Base-by-base conservation (phyloP, 2,113 vertebrate species). In the Mellivora capensis region DNA sequence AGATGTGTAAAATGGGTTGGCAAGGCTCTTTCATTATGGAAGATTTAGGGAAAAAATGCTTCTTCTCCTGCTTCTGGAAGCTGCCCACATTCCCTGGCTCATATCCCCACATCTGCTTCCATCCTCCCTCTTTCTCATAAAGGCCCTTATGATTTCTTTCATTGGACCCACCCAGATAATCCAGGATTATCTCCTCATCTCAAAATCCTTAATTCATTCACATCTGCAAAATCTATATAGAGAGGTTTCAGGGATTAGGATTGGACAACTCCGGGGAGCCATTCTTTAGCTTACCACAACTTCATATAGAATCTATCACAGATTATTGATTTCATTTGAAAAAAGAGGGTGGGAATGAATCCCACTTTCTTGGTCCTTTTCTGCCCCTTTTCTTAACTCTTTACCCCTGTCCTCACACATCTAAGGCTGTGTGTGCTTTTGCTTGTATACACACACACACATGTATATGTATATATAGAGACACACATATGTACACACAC, bases 41-140 rank as follows among this genome's bases (percentile, higher is more conserved):
- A 34, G 1, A 4, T 71, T 72, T 42, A 39, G 1, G 34, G 2
- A 57, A 64, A 4, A 80, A n/a, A 1, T 8, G 0, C 0, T 62
- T 23, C 7, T 88, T 23, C 59, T 59, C 49, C 15, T 67, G 27
- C 3, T 67, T 61, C 25, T 11, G 44, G 39, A 37, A 18, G 31
- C 18, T 49, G 39, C 44, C 29, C 39, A 54, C 18, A 44, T 7
- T 49, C 23, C 25, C 42, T 59, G 23, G 25, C 12, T 54, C 62
- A 42, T 18, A 34, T 0, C 2, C 1, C 39, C 7, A 74, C 42
- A 31, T 61, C 17, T 18, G 1, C 37, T n/a, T 71, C 37, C 12
- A 13, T 27, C 1, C 1, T 72, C n/a, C 71, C 37, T 80, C 49
- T 77, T 85, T 92, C 21, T 31, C 81, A 42, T 1, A 44, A 80